Conservation (phyloP, 2,888 invertebrate genomes). For the Rhamphomyia laevipes region DNA sequence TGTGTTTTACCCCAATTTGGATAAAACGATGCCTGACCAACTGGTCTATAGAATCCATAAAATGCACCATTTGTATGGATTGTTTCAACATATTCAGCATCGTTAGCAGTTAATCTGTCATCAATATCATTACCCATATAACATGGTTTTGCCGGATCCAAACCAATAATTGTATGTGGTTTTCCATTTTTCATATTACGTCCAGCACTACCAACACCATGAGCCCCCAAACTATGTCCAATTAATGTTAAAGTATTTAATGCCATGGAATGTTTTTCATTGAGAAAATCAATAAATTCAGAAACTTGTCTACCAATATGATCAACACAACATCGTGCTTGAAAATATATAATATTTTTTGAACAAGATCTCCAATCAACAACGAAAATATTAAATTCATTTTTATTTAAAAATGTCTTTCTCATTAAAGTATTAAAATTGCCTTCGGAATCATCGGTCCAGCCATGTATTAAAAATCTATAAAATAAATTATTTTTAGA, state of each 20-base stretch:
- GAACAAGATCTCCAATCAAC: conserved; percentile 46
- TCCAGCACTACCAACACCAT: conserved; percentile 45
- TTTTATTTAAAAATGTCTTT: conserved; percentile 40
- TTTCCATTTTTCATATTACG: conserved; percentile 42
- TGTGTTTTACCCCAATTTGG: conserved; percentile 42
- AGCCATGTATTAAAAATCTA: conserved; percentile 41
- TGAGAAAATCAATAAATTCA: conserved; percentile 26
- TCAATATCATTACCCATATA: conserved; percentile 13
- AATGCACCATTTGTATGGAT: conserved; percentile 23
- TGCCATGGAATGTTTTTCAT: conserved; percentile 39
- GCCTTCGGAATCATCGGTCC: conserved; percentile 35
- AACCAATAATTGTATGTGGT: conserved; percentile 42
- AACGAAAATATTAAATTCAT: conserved; percentile 44
- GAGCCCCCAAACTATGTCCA: conserved; percentile 46
- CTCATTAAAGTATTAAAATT: conserved; percentile 15
- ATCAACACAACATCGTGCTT: conserved; percentile 35
- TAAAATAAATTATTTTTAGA: background rate
- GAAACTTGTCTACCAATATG: conserved; percentile 19
- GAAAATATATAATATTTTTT: conserved; percentile 37
- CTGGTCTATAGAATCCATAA: conserved; percentile 19
- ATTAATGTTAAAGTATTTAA: conserved; percentile 39
- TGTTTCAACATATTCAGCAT: conserved; percentile 23
- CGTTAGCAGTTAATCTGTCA: conserved; percentile 16
- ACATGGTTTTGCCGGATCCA: conserved; percentile 24
- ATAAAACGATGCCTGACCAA: conserved; percentile 38